These are phyloP conservation scores for Karalla daura DNA, from an alignment of 2,797 vertebrate genomes.

Conservation along the genomic window DNA sequence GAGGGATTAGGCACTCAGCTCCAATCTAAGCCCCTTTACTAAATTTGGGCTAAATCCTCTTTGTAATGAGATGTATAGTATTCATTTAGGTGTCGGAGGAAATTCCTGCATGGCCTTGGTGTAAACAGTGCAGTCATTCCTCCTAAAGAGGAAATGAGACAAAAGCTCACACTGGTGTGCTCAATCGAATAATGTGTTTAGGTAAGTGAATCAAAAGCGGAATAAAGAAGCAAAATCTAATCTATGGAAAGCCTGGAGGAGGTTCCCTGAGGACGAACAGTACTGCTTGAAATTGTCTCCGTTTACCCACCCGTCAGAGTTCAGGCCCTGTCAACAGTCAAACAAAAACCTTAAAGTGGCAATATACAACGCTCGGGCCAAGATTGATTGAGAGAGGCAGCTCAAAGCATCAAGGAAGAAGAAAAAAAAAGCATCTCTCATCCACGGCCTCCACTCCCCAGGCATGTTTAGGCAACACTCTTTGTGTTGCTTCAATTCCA, in stretches of 20 bases:
- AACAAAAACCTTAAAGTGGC: constrained; percentile 4
- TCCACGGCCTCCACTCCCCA: neutral
- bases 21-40: constrained; percentile 73
- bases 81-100: constrained; percentile 49
- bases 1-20: constrained; percentile 73
- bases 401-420: neutral
- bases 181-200: constrained; percentile 14
- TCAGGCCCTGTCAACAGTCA: neutral
- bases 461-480: constrained; percentile 11
- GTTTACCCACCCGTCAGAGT: constrained; percentile 41
- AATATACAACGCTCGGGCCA: neutral
- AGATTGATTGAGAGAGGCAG: constrained; percentile 6
- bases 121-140: constrained; percentile 28
- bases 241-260: neutral
- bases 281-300: constrained; percentile 9
- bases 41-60: constrained; percentile 65
- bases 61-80: constrained; percentile 67
- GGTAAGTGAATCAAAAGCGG: constrained; percentile 11
- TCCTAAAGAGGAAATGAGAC: constrained; percentile 30
- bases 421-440: neutral
- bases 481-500: constrained; percentile 34
- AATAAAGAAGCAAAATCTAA: constrained; percentile 14
- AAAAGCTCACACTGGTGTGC: constrained; percentile 9
- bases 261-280: constrained; percentile 14
- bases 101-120: constrained; percentile 35